Evolutionary conservation across 2,797 vertebrate species (phyloP), one percentile per base, ranked within the genome.

Genomic region (Epinephelus awoara): DNA sequence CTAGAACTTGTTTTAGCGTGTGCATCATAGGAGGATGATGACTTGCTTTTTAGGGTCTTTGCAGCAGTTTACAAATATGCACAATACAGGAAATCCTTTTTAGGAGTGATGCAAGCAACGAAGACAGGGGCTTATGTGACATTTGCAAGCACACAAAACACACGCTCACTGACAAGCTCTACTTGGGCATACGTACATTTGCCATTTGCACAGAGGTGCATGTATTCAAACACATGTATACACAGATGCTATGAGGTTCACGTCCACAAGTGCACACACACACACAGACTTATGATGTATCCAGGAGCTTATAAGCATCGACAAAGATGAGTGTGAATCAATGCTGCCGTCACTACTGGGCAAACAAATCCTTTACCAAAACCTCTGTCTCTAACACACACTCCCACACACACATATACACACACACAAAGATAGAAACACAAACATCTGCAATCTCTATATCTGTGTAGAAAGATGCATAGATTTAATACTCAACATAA

Each of bases 311-410:
- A 94, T 94, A 91, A 91, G 88, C 92, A 95, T 92, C 84, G 92
- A 94, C 93, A 94, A 93, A 93, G 93, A 94, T 94, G 91, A 94
- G 93, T 94, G 91, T 86, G 91, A 94, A 95, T 94, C 93, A 93
- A 94, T 94, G 92, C 89, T 86, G 89, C 86, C 89, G 84, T 93
- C 93, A 94, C 88, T 90, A 91, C 86, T 88, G 86, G 77, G 90
- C 91, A 94, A 93, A 93, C 89, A 93, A 93, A 93, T 93, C 86
- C 91, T 94, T 91, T 89, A 90, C 88, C 71, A 92, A 90, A 94
- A 91, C 79, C 88, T 83, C 69, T 59, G 72, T 75, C 66, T 83
- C 77, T 82, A 70, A 76, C 67, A 63, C 72, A 67, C 69, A 71
- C 66, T 72, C 59, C 71, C 59, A 79, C 56, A 70, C 67, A 61